Base-by-base conservation (phyloP, 2,113 vertebrate species). In the Pandion haliaetus region DNA sequence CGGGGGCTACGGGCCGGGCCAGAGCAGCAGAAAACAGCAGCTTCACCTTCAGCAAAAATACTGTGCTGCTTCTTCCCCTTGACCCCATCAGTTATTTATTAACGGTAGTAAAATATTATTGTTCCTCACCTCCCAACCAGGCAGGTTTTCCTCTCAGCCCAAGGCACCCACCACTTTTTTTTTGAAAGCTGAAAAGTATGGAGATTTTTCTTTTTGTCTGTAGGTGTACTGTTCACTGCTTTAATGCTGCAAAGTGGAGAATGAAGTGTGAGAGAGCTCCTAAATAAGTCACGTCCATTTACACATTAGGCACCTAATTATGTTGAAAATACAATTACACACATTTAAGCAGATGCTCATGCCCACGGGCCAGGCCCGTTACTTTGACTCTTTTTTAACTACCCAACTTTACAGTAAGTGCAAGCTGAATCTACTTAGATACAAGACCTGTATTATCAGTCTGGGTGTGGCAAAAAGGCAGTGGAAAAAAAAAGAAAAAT, bases 81-180 rank as follows among this genome's bases (percentile, higher is more conserved):
- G 62, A 74, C 62, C 73, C 24, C 71, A 44, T 2, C 45, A 62
- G 93, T 92, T 96, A 92, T 66, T 90, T 90, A 95, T 97, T 95
- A 96, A 95, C 88, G 88, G 45, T 34, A 83, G 88, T 90, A 73
- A 90, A 92, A 90, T 73, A 95, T 86, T 88, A 73, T 58, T 36
- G 49, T 57, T 86, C 67, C 17, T 8, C 14, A 83, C 34, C 49
- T 85, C 69, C 40, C 70, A 79, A 18, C 36, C 50, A 78, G 24
- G 49, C 40, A 91, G 65, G 65, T 63, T 82, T 85, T 90, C 69
- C 61, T 82, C 45, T 63, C 81, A 47, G 65, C 61, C 62, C 9
- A 18, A 52, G 32, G 74, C 8, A 82, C 5, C 25, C 32, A 58
- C 5, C 28, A 20, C 32, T 18, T 24, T 52, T 77, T 42, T 45